phyloP scores from a whole-genome alignment of 2,888 invertebrate genomes.

The Cheilosia variabilis region DNA sequence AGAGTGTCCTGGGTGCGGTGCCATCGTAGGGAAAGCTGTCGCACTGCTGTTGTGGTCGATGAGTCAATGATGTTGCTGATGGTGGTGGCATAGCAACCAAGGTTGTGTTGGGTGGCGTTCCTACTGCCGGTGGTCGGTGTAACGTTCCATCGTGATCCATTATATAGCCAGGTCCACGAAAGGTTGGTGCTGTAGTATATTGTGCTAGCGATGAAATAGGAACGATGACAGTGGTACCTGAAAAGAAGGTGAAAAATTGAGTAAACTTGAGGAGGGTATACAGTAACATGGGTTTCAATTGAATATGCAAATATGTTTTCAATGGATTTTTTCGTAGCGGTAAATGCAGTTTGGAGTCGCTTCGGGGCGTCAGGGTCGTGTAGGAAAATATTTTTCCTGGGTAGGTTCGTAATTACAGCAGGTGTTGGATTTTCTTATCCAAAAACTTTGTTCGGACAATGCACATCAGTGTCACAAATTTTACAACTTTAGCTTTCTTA shows the following conservation, averaged over 20 bases:
- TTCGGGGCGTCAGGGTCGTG: too few relatives aligned
- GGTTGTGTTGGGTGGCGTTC: conserved; percentile 78
- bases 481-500: too few relatives aligned
- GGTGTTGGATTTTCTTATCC: too few relatives aligned
- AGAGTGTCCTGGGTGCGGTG: conserved; percentile 82
- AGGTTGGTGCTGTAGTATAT: conserved; percentile 82
- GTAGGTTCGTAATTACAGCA: too few relatives aligned
- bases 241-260: conserved; percentile 6
- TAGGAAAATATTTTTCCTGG: too few relatives aligned
- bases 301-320: neutral
- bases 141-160: conserved; percentile 80
- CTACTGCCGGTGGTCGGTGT: conserved; percentile 79
- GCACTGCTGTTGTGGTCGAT: conserved; percentile 77
- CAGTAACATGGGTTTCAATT: neutral
- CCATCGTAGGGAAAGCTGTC: conserved; percentile 81
- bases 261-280: neutral
- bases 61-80: conserved; percentile 70
- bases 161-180: conserved; percentile 81
- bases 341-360: too few relatives aligned
- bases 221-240: conserved; percentile 80
- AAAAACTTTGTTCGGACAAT: too few relatives aligned
- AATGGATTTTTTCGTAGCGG: too few relatives aligned
- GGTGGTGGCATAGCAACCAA: conserved; percentile 63
- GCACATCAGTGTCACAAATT: too few relatives aligned
- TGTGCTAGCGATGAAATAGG: conserved; percentile 82